Evolutionary conservation across 92 coral and sea anemone species (phyloP), one percentile per base, ranked within the genome.

Genomic region (Paramuricea clavata): DNA sequence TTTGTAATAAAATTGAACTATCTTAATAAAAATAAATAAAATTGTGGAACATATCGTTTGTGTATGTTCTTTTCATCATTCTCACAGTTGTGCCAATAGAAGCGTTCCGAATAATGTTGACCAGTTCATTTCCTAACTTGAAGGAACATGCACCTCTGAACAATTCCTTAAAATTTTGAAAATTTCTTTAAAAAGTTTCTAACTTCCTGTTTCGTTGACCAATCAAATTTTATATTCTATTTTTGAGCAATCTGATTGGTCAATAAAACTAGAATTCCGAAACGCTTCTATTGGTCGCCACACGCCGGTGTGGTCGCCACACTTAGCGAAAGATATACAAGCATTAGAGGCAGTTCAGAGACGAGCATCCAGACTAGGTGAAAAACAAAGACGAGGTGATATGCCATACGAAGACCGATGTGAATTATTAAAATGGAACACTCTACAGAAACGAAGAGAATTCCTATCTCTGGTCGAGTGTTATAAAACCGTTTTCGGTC

Each of bases 261-360:
- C n/a, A n/a, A n/a, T n/a, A n/a, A n/a, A n/a, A n/a, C n/a, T n/a
- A n/a, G n/a, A n/a, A n/a, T n/a, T n/a, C n/a, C n/a, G n/a, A n/a
- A n/a, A n/a, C n/a, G n/a, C n/a, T n/a, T n/a, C n/a, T n/a, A n/a
- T n/a, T n/a, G n/a, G n/a, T n/a, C n/a, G n/a, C n/a, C n/a, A n/a
- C 32, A 41, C 69, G 25, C 87, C 88, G 16, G 91, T 88, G 47
- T 88, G 91, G 91, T 81, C 87, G 27, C 71, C 91, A 16, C 30
- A 88, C 67, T 36, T 47, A n/a, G n/a, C n/a, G n/a, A 81, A 87
- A 71, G 78, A 87, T 39, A 87, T 76, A 13, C 28, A 49, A 27
- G 87, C 91, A 10, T 39, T 86, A 8, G 88, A 83, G 27, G 49
- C 43, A 49, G 88, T 86, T 27, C 78, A 86, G 49, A 36, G 86